A percentile compares a stretch with the other conserved stretches of the same genome.
Evolutionary conservation across 2,113 vertebrate species (phyloP).

Genomic region (Cygnus atratus): DNA sequence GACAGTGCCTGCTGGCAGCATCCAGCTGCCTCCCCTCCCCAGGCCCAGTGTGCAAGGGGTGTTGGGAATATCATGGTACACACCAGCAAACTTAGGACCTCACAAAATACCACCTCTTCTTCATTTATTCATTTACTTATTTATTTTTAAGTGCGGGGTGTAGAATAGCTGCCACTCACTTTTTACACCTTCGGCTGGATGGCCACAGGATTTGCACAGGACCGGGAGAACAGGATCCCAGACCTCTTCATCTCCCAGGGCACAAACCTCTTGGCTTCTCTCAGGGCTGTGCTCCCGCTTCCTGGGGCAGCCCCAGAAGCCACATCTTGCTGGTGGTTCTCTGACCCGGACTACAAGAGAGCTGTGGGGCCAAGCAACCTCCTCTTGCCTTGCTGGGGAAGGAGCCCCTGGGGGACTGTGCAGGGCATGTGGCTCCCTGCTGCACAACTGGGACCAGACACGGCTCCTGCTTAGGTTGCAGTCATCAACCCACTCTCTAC

Average conservation of each 20-base stretch:
- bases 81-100: background rate
- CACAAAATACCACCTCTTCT: background rate
- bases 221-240: background rate
- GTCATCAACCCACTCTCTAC: background rate
- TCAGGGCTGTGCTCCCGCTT: rapidly evolving
- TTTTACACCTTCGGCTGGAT: background rate
- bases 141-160: background rate
- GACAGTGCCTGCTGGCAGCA: background rate
- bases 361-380: background rate
- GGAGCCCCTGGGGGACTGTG: background rate
- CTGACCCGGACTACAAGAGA: rapidly evolving
- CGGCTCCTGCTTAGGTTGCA: rapidly evolving
- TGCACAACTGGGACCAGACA: rapidly evolving
- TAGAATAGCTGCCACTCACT: rapidly evolving
- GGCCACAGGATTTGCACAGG: background rate
- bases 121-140: background rate
- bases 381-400: background rate
- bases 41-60: background rate
- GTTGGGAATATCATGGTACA: rapidly evolving
- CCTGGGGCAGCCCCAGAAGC: background rate
- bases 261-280: background rate
- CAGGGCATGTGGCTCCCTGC: rapidly evolving
- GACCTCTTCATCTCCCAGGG: background rate
- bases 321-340: background rate
- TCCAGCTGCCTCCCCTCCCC: background rate